Base-by-base conservation (phyloP, 2,888 invertebrate genomes). In the Melieria crassipennis region DNA sequence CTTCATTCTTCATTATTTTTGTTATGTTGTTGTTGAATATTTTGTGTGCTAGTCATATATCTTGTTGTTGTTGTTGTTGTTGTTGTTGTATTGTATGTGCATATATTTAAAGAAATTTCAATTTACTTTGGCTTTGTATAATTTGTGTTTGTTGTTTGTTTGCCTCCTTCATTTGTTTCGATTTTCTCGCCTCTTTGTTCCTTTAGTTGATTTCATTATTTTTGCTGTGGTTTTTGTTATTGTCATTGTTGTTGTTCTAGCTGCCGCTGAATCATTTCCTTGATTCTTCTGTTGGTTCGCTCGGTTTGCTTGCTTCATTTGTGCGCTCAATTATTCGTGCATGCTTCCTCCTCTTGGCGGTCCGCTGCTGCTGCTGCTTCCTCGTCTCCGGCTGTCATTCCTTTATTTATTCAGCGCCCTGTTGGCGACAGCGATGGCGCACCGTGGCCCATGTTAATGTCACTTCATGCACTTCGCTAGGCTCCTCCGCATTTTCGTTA, bases 61-160 rank as follows among this genome's bases (percentile, higher is more conserved):
- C 30, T 1, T 30, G 30, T 30, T 30, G 30, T 30, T 30, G 30
- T 30, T 30, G 30, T 30, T 30, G 30, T 30, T 30, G 30, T 30
- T 30, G 3, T 30, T 30, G 30, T 30, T 30, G n/a, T 76, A 78
- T 79, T 77, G 82, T 77, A 80, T 81, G 80, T 81, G 81, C 78
- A 81, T 81, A 81, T 81, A 80, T 82, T 81, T 80, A 80, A 81
- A 82, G 78, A 81, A 81, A 65, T 81, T 80, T 77, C 79, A 82
- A 81, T 81, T 79, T 78, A 30, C 73, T 78, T 78, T 75, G 80
- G 77, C 76, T 6, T 77, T 81, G 77, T 82, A 80, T 74, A 79
- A 75, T 79, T 80, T 73, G 74, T 69, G 69, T 79, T 79, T 72
- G 52, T 62, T 63, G 45, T 42, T 46, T 7, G 45, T 16, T 65